phyloP scores from a whole-genome alignment of 2,888 invertebrate species.

The Drosophila acutilabella region DNA sequence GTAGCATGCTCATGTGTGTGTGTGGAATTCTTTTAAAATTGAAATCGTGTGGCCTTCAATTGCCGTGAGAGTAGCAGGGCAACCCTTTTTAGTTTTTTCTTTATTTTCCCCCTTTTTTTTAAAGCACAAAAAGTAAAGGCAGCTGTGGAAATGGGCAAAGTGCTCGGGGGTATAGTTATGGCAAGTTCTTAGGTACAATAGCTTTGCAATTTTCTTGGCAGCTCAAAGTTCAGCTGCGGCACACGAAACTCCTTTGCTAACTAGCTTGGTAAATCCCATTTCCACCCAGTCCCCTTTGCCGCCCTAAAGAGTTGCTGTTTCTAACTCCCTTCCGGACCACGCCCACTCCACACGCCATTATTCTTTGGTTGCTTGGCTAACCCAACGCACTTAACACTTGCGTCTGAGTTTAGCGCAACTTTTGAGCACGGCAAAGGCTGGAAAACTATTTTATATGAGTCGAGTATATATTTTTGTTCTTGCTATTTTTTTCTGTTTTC shows the following conservation, averaged over 20 bases:
- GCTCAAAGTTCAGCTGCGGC: constrained; percentile 74
- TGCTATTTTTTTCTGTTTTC: constrained; percentile 8
- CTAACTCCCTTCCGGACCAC: constrained; percentile 14
- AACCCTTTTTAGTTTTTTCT: constrained; percentile 13
- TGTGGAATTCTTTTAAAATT: constrained; percentile 22
- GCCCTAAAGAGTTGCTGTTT: constrained; percentile 1
- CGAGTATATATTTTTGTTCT: constrained; percentile 13
- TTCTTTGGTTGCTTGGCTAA: constrained; percentile 53
- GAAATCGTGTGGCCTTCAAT: constrained; percentile 25
- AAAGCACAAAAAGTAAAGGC: constrained; percentile 2
- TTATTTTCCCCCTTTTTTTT: background rate
- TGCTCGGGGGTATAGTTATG: constrained; percentile 64
- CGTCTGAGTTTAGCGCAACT: constrained; percentile 75
- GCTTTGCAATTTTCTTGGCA: constrained; percentile 75
- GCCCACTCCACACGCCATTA: background rate
- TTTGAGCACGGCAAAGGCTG: constrained; percentile 68
- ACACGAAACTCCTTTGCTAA: constrained; percentile 67
- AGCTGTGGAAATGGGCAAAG: constrained; percentile 10
- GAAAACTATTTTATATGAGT: constrained; percentile 62
- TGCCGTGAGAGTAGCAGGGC: constrained; percentile 11
- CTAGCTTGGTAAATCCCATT: constrained; percentile 60
- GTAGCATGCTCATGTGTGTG: constrained; percentile 16
- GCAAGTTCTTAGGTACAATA: constrained; percentile 62
- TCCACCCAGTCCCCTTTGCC: background rate
- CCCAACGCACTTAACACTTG: constrained; percentile 80